Evolutionary conservation across 2,888 invertebrate species (phyloP), one percentile per base, ranked within the genome.

Genomic region (Papilio protenor): DNA sequence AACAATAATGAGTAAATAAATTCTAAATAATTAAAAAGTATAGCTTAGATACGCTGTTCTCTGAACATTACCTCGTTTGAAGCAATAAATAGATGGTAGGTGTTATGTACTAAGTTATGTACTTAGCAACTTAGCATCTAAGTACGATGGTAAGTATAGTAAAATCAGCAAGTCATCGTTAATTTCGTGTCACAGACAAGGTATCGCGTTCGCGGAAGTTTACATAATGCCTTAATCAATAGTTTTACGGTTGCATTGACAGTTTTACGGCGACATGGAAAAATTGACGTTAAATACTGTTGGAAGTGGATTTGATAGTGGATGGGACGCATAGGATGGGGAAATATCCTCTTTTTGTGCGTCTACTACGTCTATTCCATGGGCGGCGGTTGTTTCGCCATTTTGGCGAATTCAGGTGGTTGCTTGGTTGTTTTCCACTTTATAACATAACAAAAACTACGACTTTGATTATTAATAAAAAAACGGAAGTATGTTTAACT

Each of bases 81-180:
- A 77, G 77, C 77, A 77, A 77, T 77, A 77, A 74, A 74, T 77
- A 74, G 70, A 5, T 47, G 1, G 6, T 77, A 77, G 64, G 40
- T 40, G 40, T 21, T 49, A 45, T 0, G 14, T 61, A 71, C 55
- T 40, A 55, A 16, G 33, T 73, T 40, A 73, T 18, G 71, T 73
- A 52, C 40, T 69, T 40, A 16, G 23, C 21, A 21, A 33, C 21
- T 69, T 33, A 33, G 27, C 3, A 18, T 8, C 64, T 18, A 8
- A 18, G 18, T 66, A 27, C 12, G 61, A 61, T 16, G n/a, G 45
- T 45, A 69, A 21, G n/a, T n/a, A 40, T n/a, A 40, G 45, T 69
- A 45, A 69, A 21, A 21, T 69, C 12, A 45, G 3, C 59, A 45
- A 66, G n/a, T 45, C 45, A 45, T 45, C 12, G n/a, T 16, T 66